Conservation (phyloP, 2,113 vertebrate genomes). For the Prinia subflava region DNA sequence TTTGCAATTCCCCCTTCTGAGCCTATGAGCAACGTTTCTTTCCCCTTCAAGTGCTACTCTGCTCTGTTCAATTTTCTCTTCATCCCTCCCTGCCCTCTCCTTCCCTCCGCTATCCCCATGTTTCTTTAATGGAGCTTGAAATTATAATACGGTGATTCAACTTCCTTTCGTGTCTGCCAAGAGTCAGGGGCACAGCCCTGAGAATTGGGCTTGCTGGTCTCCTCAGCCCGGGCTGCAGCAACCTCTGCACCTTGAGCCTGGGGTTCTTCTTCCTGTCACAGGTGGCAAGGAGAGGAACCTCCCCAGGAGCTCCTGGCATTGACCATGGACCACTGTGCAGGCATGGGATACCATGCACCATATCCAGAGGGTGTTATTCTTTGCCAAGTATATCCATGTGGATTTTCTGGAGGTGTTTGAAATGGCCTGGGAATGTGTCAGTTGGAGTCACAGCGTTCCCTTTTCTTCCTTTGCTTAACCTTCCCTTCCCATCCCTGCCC, state of each 20-base stretch:
- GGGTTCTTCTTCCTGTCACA: neutral
- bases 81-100: constrained; percentile 38
- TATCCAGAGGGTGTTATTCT: accelerated
- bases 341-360: neutral
- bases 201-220: neutral
- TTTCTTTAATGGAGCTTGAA: constrained; percentile 63
- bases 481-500: neutral
- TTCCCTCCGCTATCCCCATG: neutral
- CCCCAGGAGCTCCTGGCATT: neutral
- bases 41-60: constrained; percentile 29
- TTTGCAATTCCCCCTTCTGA: constrained; percentile 55
- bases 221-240: neutral
- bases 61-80: constrained; percentile 52
- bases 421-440: neutral
- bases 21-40: constrained; percentile 12
- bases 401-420: neutral
- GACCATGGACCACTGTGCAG: neutral
- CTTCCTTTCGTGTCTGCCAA: neutral
- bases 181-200: neutral
- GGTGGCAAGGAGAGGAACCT: neutral
- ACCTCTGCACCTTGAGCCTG: neutral
- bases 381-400: accelerated
- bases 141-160: constrained; percentile 12
- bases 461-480: neutral
- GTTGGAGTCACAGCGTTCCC: neutral